Evolutionary conservation across 2,888 invertebrate genomes (phyloP).

Genomic region (Sphaerophoria rueppellii): DNA sequence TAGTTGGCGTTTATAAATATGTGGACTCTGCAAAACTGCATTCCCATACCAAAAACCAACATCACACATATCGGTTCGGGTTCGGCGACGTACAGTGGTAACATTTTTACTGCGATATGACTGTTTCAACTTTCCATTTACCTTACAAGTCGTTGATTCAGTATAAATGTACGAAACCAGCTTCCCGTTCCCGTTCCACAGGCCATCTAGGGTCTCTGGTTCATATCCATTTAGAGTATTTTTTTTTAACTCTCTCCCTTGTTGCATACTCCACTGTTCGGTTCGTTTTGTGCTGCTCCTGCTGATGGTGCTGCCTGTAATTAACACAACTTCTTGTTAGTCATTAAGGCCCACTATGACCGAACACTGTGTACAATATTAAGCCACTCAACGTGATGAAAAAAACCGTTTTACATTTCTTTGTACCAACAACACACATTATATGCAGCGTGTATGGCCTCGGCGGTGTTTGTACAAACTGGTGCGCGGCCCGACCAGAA

Average conservation of each 20-base stretch:
- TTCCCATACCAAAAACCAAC: constrained; percentile 44
- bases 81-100: not conserved
- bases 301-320: constrained; percentile 56
- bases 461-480: constrained; percentile 14
- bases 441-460: constrained; percentile 19
- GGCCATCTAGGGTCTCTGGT: constrained; percentile 66
- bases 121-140: constrained; percentile 68
- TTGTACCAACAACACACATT: constrained; percentile 12
- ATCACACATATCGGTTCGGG: constrained; percentile 16
- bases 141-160: constrained; percentile 67
- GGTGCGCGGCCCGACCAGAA: constrained; percentile 9
- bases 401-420: constrained; percentile 68
- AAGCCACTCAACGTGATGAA: constrained; percentile 61
- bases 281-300: constrained; percentile 53
- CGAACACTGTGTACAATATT: constrained; percentile 62
- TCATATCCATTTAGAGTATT: constrained; percentile 65
- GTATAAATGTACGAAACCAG: constrained; percentile 1
- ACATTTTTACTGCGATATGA: constrained; percentile 41
- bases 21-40: constrained; percentile 40
- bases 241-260: constrained; percentile 17
- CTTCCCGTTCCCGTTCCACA: constrained; percentile 68
- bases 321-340: constrained; percentile 74
- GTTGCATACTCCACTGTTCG: not conserved
- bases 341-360: constrained; percentile 66
- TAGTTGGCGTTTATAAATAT: constrained; percentile 7